A percentile compares a stretch with the other conserved stretches of the same genome.
Conservation (phyloP, 2,113 vertebrate genomes). For the Centropus unirufus region DNA sequence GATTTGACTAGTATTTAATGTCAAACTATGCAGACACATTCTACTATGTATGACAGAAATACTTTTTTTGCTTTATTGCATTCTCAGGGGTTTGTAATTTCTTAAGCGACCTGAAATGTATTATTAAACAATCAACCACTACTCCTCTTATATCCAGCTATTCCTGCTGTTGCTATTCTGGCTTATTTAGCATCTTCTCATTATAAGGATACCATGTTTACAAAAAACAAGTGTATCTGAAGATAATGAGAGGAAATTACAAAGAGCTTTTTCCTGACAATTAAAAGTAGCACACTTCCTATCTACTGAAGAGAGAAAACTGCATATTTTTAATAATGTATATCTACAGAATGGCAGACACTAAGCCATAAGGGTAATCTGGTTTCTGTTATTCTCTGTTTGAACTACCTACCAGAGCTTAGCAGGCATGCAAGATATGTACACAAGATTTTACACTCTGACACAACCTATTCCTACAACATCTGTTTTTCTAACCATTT, state of each 20-base stretch:
- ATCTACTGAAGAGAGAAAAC: background rate
- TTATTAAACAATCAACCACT: background rate
- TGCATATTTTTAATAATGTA: background rate
- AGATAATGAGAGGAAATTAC: background rate
- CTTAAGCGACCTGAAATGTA: background rate
- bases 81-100: background rate
- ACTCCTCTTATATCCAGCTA: background rate
- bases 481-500: slow-evolving; percentile 5
- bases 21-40: background rate
- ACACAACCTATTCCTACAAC: background rate
- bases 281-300: background rate
- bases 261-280: background rate
- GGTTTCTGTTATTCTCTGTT: background rate
- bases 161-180: background rate
- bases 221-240: background rate
- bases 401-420: background rate
- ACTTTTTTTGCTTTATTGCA: background rate
- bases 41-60: background rate
- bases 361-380: background rate
- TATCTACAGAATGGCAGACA: background rate
- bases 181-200: background rate
- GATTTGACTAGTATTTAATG: background rate
- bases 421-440: background rate
- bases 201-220: background rate
- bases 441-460: background rate